Base-by-base conservation (phyloP, 2,888 invertebrate species). In the Tyria jacobaeae region DNA sequence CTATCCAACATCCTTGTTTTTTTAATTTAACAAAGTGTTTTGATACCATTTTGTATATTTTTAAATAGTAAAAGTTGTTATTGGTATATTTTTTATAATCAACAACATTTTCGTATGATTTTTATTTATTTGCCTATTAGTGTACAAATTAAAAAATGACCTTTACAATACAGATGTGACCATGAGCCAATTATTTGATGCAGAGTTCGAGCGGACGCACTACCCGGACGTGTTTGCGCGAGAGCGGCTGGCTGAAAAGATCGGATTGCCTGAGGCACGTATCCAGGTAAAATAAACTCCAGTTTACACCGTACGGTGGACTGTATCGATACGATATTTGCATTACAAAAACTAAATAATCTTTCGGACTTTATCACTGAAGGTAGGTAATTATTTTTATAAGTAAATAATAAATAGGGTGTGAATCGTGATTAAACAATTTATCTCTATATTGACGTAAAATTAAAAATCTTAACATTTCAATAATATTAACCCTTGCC, bases 201-300 rank as follows among this genome's bases (percentile, higher is more conserved):
- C 95, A 99, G 99, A 99, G 95, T 99, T 99, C 94, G 98, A 99
- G 95, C 95, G 98, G 92, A 99, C 99, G 82, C 99, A 99, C 94
- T 99, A 99, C 93, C 99, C 99, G 72, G 99, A 99, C 94, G 99
- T 99, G 78, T 99, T 99, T 94, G 98, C 99, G 77, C 95, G 99
- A 84, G 99, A 99, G 93, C 95, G 98, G 93, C 96, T 99, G 89
- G 99, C 99, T 74, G 97, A 97, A 95, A 98, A 98, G 96, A 99
- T 99, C 94, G 98, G 98, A 95, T 97, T 99, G 94, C 99, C 98
- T 94, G 99, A 99, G 96, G 99, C 99, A 95, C 97, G 99, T 96
- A 99, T 99, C 96, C 99, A 99, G 97, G 99, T 98, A 96, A 96
- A 96, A 96, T 95, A 94, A 94, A 89, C 85, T 91, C 91, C 91